Conservation (phyloP, 2,888 invertebrate species). For the Hetaerina titia region DNA sequence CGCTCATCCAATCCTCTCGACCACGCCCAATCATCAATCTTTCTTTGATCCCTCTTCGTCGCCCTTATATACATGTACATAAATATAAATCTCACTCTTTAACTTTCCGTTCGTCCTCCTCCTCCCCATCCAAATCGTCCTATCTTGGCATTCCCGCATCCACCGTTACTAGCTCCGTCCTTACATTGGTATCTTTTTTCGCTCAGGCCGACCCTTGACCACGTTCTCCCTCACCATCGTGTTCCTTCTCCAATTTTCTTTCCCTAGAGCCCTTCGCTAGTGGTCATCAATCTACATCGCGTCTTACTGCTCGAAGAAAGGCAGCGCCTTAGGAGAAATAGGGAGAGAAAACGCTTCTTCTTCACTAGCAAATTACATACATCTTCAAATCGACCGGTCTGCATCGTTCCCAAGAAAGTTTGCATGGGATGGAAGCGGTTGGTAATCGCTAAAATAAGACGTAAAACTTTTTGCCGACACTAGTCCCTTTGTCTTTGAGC, state of each 20-base stretch:
- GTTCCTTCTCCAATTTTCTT: background rate
- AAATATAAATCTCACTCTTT: conserved; percentile 2
- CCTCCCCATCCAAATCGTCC: background rate
- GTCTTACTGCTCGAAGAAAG: background rate
- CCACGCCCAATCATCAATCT: conserved; percentile 27
- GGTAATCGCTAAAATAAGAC: background rate
- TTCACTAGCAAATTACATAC: background rate
- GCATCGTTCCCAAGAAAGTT: background rate
- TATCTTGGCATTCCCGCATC: background rate
- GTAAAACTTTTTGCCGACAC: background rate
- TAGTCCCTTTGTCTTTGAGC: background rate
- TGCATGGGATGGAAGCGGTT: background rate
- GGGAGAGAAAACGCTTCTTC: background rate
- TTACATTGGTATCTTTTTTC: background rate
- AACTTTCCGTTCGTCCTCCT: background rate
- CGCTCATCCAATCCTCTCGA: background rate
- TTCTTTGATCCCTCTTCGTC: conserved; percentile 21
- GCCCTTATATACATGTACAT: conserved; percentile 18
- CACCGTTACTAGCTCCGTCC: background rate
- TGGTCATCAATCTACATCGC: conserved; percentile 31
- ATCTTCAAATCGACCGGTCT: background rate
- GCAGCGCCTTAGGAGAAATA: background rate
- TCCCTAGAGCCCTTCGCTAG: background rate
- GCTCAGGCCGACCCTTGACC: background rate
- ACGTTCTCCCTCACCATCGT: background rate